Percentiles rank a stretch among this genome's conserved stretches.
phyloP scores from a whole-genome alignment of 2,797 vertebrate genomes.

The Pseudochaenichthys georgianus region DNA sequence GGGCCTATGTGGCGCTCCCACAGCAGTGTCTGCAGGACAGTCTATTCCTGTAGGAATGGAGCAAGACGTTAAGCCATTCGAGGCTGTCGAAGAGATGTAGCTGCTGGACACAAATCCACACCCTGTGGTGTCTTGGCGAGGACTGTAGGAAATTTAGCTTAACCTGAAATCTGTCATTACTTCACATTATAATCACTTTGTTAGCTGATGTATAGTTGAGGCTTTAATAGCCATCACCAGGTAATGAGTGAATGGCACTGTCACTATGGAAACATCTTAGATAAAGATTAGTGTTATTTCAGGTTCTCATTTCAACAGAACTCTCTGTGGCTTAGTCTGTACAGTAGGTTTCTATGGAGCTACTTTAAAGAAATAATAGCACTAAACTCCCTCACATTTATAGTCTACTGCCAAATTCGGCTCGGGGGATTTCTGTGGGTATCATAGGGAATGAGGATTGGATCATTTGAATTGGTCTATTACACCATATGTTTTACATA shows the following conservation, averaged over 20 bases:
- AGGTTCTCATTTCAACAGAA: not conserved
- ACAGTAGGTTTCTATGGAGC: not conserved
- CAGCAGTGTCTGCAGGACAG: not conserved
- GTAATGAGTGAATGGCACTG: not conserved
- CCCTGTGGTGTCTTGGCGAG: conserved; percentile 17
- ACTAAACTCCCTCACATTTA: not conserved
- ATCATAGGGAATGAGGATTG: not conserved
- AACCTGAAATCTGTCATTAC: conserved; percentile 38
- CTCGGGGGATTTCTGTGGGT: not conserved
- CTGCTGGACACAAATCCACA: conserved; percentile 7
- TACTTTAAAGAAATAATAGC: not conserved
- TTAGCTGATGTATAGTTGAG: conserved; percentile 11
- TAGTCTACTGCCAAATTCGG: not conserved
- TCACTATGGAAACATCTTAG: not conserved
- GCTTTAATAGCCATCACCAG: not conserved
- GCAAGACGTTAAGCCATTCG: not conserved
- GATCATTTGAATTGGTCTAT: not conserved
- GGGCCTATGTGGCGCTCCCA: not conserved
- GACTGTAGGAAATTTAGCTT: conserved; percentile 38
- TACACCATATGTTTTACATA: not conserved
- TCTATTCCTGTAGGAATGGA: not conserved
- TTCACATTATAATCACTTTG: conserved; percentile 21
- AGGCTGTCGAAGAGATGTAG: not conserved
- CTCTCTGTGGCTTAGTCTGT: not conserved
- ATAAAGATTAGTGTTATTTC: not conserved